Evolutionary conservation across 2,113 vertebrate genomes (phyloP), one percentile per base, ranked within the genome.

Genomic region (Nibea coibor): DNA sequence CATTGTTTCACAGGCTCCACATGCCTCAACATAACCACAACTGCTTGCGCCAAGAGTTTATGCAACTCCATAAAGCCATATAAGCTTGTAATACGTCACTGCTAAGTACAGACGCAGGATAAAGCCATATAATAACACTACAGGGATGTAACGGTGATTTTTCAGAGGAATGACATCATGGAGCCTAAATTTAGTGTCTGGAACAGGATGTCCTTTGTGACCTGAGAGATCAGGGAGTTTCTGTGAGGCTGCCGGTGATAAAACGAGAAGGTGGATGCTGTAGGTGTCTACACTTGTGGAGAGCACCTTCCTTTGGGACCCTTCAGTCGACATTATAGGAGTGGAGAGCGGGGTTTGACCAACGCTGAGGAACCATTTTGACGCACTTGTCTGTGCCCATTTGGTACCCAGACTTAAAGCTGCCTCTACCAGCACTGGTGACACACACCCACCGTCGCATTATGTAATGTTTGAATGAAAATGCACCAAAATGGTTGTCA

Each of bases 341-440:
- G 31, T 1, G 22, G 19, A 28, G 19, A 15, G 16, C 17, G 39
- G 28, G 17, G 75, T 24, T 7, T 43, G 71, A 61, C 39, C 67
- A 79, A 24, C 0, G 12, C 47, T 3, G 63, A 72, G 84, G 85
- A 76, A 90, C 88, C 87, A 92, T 94, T 93, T 94, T 91, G 87
- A 91, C 61, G 84, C 86, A 89, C 80, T 82, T 85, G 75, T 71
- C 73, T 86, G 71, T 73, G 70, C 70, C 47, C 58, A 43, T 75
- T 80, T 75, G 75, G 63, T 72, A 71, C 63, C 81, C 75, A 77
- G 56, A 85, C 51, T 54, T 4, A 1, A 39, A 70, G 39, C 58
- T 35, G 66, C 71, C 31, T 78, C 22, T n/a, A 43, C 22, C 31
- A 65, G 26, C 67, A 45, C 26, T 4, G 10, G 3, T 58, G 22